phyloP scores from a whole-genome alignment of 2,797 vertebrate species.

The Hyperoplus lanceolatus region DNA sequence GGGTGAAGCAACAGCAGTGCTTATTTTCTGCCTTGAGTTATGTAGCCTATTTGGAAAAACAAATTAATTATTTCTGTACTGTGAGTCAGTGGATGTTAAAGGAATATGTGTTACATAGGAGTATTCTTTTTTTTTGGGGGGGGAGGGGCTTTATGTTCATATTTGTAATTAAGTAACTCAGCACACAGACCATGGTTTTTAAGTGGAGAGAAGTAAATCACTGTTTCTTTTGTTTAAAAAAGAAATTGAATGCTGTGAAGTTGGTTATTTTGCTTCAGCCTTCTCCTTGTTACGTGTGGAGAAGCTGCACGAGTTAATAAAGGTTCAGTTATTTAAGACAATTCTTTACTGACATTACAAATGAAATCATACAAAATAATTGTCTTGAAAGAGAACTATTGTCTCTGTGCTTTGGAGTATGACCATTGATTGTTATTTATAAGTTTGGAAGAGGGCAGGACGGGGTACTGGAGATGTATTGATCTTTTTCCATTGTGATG shows the following conservation, averaged over 20 bases:
- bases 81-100: slow-evolving; percentile 83
- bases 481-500: slow-evolving; percentile 66
- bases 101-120: slow-evolving; percentile 85
- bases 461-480: slow-evolving; percentile 61
- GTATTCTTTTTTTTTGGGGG: slow-evolving; percentile 50
- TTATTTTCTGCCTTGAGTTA: slow-evolving; percentile 80
- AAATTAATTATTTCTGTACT: slow-evolving; percentile 74
- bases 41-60: slow-evolving; percentile 78
- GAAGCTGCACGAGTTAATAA: slow-evolving; percentile 60
- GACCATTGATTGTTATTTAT: slow-evolving; percentile 86
- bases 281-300: slow-evolving; percentile 62
- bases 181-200: slow-evolving; percentile 77
- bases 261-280: slow-evolving; percentile 71
- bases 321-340: slow-evolving; percentile 71
- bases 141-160: slow-evolving; percentile 61
- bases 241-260: slow-evolving; percentile 82
- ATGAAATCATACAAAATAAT: slow-evolving; percentile 63
- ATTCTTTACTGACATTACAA: slow-evolving; percentile 57
- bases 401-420: slow-evolving; percentile 84
- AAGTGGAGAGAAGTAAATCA: slow-evolving; percentile 67
- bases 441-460: slow-evolving; percentile 65
- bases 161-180: slow-evolving; percentile 77
- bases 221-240: slow-evolving; percentile 85
- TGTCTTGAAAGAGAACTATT: slow-evolving; percentile 74
- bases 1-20: slow-evolving; percentile 72